A percentile compares a stretch with the other conserved stretches of the same genome.
Conservation (phyloP, 1,140 invertebrate genomes). For the Dendroctonus valens region DNA sequence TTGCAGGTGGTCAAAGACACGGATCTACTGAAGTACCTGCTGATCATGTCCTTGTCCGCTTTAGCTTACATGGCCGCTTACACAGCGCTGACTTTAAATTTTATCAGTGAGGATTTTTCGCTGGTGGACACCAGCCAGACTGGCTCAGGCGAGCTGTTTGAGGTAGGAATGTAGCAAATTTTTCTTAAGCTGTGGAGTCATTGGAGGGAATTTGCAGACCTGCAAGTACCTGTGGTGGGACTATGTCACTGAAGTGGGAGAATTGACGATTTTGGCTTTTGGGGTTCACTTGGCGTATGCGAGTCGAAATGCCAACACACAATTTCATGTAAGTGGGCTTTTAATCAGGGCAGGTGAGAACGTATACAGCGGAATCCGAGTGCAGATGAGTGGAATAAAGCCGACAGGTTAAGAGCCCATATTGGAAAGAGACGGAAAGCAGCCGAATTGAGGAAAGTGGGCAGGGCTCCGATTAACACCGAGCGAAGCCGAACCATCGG, state of each 20-base stretch:
- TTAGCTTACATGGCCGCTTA: slow-evolving; percentile 84
- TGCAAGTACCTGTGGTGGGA: slow-evolving; percentile 86
- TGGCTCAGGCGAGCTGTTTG: slow-evolving; percentile 55
- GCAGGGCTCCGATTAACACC: too few relatives aligned
- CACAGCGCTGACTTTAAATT: slow-evolving; percentile 68
- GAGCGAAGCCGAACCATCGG: too few relatives aligned
- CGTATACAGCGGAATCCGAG: too few relatives aligned
- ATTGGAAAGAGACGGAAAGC: too few relatives aligned
- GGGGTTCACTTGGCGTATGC: slow-evolving; percentile 82
- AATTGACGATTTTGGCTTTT: slow-evolving; percentile 77
- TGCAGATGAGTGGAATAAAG: too few relatives aligned
- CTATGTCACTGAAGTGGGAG: slow-evolving; percentile 83
- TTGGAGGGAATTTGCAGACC: slow-evolving; percentile 43
- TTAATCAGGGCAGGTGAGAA: too few relatives aligned
- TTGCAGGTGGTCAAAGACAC: slow-evolving; percentile 69
- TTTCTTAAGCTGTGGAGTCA: too few relatives aligned
- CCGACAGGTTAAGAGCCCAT: too few relatives aligned
- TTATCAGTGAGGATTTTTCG: slow-evolving; percentile 55
- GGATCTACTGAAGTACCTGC: slow-evolving; percentile 78
- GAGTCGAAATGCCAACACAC: slow-evolving; percentile 77
- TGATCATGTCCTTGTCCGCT: slow-evolving; percentile 70
- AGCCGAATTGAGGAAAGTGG: too few relatives aligned
- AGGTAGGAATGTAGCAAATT: slow-evolving; percentile 5
- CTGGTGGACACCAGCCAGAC: slow-evolving; percentile 54
- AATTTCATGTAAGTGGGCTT: slow-evolving; percentile 65